Conservation (phyloP, 2,888 invertebrate species). For the Strigamia maritima region DNA sequence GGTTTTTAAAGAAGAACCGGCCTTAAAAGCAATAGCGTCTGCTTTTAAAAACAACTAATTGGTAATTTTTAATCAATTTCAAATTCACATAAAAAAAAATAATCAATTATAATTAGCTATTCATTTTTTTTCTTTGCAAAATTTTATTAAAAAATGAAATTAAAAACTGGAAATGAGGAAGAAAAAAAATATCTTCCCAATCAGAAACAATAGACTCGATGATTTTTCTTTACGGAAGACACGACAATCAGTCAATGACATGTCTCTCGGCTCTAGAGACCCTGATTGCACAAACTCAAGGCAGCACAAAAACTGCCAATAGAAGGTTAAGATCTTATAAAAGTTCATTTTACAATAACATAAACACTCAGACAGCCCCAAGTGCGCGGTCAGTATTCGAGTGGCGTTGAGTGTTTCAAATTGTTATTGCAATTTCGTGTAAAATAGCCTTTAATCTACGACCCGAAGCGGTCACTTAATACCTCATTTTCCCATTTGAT, state of each 20-base stretch:
- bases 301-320: background rate
- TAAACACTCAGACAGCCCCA: background rate
- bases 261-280: background rate
- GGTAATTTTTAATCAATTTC: background rate
- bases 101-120: background rate
- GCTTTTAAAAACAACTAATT: background rate
- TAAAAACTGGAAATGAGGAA: background rate
- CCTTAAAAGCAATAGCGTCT: background rate
- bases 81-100: background rate
- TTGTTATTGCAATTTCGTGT: no score
- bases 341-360: background rate
- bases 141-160: background rate
- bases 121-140: background rate
- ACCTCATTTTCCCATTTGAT: no score
- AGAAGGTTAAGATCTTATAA: background rate
- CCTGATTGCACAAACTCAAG: conserved; percentile 2
- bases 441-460: no score
- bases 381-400: no score
- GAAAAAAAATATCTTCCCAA: background rate
- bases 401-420: no score
- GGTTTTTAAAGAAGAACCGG: background rate
- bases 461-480: no score
- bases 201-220: conserved; percentile 22
- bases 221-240: conserved; percentile 20
- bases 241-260: conserved; percentile 17